These are phyloP conservation scores for Cichladusa arquata DNA, from an alignment of 2,113 vertebrate genomes.

Conservation along the genomic window DNA sequence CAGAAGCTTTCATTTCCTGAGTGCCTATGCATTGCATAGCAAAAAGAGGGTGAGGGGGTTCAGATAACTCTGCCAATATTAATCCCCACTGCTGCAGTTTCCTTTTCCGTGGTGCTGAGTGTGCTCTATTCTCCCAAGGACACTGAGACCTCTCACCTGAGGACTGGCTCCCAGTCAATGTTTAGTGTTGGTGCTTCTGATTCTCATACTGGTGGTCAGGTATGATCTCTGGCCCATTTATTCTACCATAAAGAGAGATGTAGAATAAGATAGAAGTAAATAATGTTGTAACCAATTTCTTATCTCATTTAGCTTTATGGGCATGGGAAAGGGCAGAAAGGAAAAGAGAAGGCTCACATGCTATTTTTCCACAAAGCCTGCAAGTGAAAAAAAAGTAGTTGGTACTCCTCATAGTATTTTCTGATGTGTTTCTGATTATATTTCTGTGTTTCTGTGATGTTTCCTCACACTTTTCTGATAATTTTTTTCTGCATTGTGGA, in stretches of 20 bases:
- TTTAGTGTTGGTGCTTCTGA: neutral
- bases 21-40: neutral
- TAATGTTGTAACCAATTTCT: slow-evolving; percentile 24
- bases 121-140: neutral
- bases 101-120: neutral
- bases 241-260: rapidly evolving
- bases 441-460: neutral
- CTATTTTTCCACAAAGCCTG: neutral
- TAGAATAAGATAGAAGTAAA: slow-evolving; percentile 43
- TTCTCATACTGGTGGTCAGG: rapidly evolving
- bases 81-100: neutral
- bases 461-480: neutral
- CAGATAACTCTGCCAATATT: neutral
- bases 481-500: neutral
- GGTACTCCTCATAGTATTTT: neutral
- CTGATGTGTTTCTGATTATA: neutral
- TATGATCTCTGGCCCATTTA: rapidly evolving
- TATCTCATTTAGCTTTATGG: slow-evolving; percentile 60
- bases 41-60: neutral
- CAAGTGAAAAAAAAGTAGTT: neutral
- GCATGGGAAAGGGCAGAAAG: neutral
- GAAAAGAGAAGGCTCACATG: neutral
- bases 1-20: neutral
- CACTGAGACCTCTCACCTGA: neutral
- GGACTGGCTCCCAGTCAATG: rapidly evolving